Percentiles rank a stretch among this genome's conserved stretches.
These are phyloP conservation scores for Gallinago nigripennis DNA, from an alignment of 2,797 vertebrate species.

Conservation along the genomic window DNA sequence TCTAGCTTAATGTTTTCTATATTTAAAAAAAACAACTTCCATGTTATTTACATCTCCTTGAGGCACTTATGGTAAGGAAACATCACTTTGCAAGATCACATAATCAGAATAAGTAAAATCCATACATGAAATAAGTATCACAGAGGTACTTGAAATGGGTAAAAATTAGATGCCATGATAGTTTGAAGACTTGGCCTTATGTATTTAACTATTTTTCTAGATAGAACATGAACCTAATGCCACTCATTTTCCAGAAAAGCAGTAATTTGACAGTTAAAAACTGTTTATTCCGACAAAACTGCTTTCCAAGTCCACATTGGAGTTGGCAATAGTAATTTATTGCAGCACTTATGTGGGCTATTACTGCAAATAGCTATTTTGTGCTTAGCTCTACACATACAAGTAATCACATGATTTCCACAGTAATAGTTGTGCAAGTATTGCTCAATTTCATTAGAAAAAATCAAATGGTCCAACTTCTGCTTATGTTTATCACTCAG, in stretches of 20 bases:
- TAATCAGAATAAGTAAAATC: background rate
- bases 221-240: background rate
- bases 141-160: background rate
- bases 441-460: background rate
- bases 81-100: background rate
- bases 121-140: background rate
- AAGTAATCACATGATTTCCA: background rate
- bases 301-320: background rate
- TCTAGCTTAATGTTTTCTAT: background rate
- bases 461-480: background rate
- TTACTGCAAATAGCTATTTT: background rate
- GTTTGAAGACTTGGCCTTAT: background rate
- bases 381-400: background rate
- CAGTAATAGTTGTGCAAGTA: background rate
- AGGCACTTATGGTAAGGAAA: background rate
- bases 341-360: background rate
- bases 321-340: background rate
- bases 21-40: background rate
- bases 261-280: background rate
- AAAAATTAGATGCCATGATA: background rate
- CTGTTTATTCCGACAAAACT: background rate
- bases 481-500: background rate
- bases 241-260: background rate
- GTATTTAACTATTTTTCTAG: background rate
- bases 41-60: background rate